phyloP scores from a whole-genome alignment of 2,888 invertebrate species.

The Dendrolimus pini region DNA sequence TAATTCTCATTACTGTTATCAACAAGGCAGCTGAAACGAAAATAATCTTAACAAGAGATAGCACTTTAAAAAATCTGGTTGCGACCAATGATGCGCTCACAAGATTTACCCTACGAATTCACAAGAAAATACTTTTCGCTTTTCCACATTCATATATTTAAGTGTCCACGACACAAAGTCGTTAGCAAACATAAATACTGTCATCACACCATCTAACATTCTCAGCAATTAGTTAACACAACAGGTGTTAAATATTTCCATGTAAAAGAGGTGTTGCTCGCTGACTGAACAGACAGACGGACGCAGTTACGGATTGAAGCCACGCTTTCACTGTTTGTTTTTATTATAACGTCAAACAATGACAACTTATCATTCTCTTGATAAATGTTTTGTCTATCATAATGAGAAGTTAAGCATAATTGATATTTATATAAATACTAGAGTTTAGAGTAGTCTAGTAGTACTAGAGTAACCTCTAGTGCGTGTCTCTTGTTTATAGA shows the following conservation, averaged over 20 bases:
- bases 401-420: constrained; percentile 14
- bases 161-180: too few relatives aligned
- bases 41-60: too few relatives aligned
- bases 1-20: too few relatives aligned
- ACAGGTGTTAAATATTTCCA: constrained; percentile 42
- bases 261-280: constrained; percentile 37
- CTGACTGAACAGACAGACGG: constrained; percentile 5
- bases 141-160: too few relatives aligned
- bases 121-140: background rate
- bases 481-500: too few relatives aligned
- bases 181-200: too few relatives aligned
- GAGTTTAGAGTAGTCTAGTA: too few relatives aligned
- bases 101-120: constrained; percentile 4
- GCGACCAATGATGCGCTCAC: background rate
- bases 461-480: too few relatives aligned
- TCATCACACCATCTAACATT: too few relatives aligned
- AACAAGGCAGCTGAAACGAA: too few relatives aligned
- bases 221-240: constrained; percentile 27
- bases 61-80: too few relatives aligned
- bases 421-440: too few relatives aligned
- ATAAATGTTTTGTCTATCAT: constrained; percentile 8
- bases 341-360: constrained; percentile 20
- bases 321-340: constrained; percentile 65
- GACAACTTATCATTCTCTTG: constrained; percentile 9
- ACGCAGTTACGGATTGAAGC: constrained; percentile 22